Evolutionary conservation across 2,888 invertebrate species (phyloP), one percentile per base, ranked within the genome.

Genomic region (Hipparchia semele): DNA sequence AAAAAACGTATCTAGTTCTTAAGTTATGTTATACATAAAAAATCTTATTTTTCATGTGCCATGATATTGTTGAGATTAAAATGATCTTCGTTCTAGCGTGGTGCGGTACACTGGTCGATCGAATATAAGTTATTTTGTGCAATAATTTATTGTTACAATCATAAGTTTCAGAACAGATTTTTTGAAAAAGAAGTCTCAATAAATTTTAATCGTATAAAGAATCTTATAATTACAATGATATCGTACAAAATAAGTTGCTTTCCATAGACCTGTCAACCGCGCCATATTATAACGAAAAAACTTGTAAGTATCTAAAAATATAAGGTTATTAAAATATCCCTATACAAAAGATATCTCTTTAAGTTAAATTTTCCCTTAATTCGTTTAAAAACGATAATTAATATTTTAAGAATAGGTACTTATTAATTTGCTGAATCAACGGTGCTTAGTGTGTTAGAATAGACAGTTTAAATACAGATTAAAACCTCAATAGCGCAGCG

Each of bases 361-460:
- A 69, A 58, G 59, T 54, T 51, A 10, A 68, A 13, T 49, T 49
- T 68, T 59, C 10, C 10, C 10, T 45, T 23, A 10, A 45, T 64
- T 64, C 9, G 10, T 64, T 23, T 51, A 6, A 54, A 33, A 53
- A 68, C 61, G 45, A 74, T 75, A 71, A 68, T 73, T 76, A 74
- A 72, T 73, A 71, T 70, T 72, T 73, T 84, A 58, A 13, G n/a
- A 10, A 1, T 54, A 54, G n/a, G 54, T 54, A 54, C 54, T 54
- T 54, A 54, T n/a, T 58, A 53, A 53, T 13, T 58, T 23, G 92
- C 92, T 92, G 92, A 92, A 92, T 91, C 88, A 79, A 89, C 81
- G 91, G 91, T 92, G 91, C 91, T 91, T 87, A 45, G 49, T 13
- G 5, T 64, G 13, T 23, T 9, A 51, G 49, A 64, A 64, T 49